Conservation (phyloP, 92 coral and sea anemone species). For the Umimayanthus chanpuru region DNA sequence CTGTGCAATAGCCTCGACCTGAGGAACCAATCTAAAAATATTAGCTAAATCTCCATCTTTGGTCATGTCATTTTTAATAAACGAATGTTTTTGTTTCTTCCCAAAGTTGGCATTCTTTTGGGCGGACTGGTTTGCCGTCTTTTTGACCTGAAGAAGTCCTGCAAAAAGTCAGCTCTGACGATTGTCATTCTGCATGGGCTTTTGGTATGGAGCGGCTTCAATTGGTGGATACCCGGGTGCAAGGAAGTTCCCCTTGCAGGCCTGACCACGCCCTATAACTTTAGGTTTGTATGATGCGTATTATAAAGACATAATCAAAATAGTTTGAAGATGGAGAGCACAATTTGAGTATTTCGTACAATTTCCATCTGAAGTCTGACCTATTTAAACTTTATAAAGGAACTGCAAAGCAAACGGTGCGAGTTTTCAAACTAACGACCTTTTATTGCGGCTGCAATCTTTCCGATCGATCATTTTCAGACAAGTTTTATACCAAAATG, state of each 20-base stretch:
- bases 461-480: too few relatives aligned
- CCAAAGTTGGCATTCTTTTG: constrained; percentile 14
- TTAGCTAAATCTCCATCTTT: neutral
- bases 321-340: too few relatives aligned
- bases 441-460: too few relatives aligned
- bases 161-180: constrained; percentile 35
- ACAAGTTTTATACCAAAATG: too few relatives aligned
- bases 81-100: neutral
- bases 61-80: neutral
- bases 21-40: too few relatives aligned
- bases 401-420: too few relatives aligned
- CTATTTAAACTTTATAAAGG: too few relatives aligned
- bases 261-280: neutral
- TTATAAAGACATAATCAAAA: neutral
- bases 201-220: neutral
- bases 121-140: constrained; percentile 7
- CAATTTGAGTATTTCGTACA: too few relatives aligned
- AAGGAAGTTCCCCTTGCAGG: constrained; percentile 20
- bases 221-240: constrained; percentile 22
- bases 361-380: too few relatives aligned
- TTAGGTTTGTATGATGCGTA: neutral
- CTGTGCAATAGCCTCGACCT: too few relatives aligned
- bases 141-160: constrained; percentile 21
- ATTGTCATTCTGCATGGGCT: neutral
- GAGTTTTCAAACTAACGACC: too few relatives aligned